A percentile compares a stretch with the other conserved stretches of the same genome.
Evolutionary conservation across 2,888 invertebrate genomes (phyloP).

Genomic region (Capitulum mitella): DNA sequence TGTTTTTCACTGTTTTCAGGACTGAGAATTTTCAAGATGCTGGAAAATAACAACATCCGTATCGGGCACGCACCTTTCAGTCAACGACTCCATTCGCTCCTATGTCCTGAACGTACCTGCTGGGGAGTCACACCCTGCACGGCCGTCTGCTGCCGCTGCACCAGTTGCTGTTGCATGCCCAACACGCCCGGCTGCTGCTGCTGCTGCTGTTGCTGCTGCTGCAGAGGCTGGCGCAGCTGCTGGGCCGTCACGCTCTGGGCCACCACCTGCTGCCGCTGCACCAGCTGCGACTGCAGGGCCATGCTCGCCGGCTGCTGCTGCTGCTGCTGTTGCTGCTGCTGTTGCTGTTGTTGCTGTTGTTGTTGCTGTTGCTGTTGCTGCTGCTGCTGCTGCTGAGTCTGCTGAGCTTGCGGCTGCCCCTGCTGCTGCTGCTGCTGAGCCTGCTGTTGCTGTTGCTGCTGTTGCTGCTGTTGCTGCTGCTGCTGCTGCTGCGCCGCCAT

Average conservation of each 20-base stretch:
- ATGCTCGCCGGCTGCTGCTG: constrained; percentile 7
- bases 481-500: constrained; percentile 48
- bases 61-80: too few relatives aligned
- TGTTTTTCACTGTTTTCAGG: too few relatives aligned
- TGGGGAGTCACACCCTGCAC: neutral
- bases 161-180: neutral
- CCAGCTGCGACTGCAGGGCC: constrained; percentile 27
- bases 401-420: constrained; percentile 43
- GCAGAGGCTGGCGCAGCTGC: constrained; percentile 21
- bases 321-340: constrained; percentile 26
- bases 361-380: constrained; percentile 36
- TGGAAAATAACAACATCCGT: too few relatives aligned
- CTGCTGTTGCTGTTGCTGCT: constrained; percentile 40
- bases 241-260: neutral
- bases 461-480: constrained; percentile 36
- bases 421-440: constrained; percentile 39
- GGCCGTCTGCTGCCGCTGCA: constrained; percentile 30
- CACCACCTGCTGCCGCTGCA: constrained; percentile 34
- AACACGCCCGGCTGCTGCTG: constrained; percentile 23
- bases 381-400: constrained; percentile 49
- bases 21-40: too few relatives aligned
- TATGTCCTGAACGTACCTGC: neutral
- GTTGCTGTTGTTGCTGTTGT: constrained; percentile 30
- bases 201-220: constrained; percentile 32
- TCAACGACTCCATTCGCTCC: too few relatives aligned